Evolutionary conservation across 2,797 vertebrate species (phyloP), one percentile per base, ranked within the genome.

Genomic region (Otus scops): DNA sequence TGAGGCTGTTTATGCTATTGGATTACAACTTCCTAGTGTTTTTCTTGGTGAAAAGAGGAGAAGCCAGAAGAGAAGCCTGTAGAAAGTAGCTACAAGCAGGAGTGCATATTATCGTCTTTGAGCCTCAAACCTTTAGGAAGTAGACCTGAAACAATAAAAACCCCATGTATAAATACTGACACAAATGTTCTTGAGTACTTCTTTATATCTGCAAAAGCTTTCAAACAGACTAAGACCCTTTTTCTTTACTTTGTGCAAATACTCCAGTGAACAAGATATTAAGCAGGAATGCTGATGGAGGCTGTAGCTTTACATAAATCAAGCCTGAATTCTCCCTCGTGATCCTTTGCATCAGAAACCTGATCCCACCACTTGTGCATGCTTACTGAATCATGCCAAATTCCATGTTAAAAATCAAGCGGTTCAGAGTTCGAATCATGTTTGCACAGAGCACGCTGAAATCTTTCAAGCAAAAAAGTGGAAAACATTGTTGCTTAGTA

Each of bases 1-100:
- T 71, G 71, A 77, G 73, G 43, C 73, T 92, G 89, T 94, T 96
- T 91, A 50, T 90, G 50, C 65, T 86, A 61, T 92, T 89, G 92
- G 85, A 88, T 96, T 95, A 92, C 64, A 78, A 51, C 8, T 83
- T 95, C 68, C 24, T 41, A 22, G 21, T 67, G 56, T 65, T 95
- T 82, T 81, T 91, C 57, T 34, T 6, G 0, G 36, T 68, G 41
- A 75, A 91, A 91, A 64, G 41, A 87, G 32, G 59, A 85, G 48
- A 50, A 92, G 85, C 76, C 73, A 85, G 39, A 85, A 22, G 16
- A 85, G 50, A 56, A 63, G 67, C 41, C 57, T 64, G 45, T 5
- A 83, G 47, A 81, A 95, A 88, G 61, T 30, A 89, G 60, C 91
- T 79, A 50, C 53, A 71, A 77, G 60, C 41, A 89, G 51, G 24